Conservation (phyloP, 2,888 invertebrate species). For the Nowickia ferox region DNA sequence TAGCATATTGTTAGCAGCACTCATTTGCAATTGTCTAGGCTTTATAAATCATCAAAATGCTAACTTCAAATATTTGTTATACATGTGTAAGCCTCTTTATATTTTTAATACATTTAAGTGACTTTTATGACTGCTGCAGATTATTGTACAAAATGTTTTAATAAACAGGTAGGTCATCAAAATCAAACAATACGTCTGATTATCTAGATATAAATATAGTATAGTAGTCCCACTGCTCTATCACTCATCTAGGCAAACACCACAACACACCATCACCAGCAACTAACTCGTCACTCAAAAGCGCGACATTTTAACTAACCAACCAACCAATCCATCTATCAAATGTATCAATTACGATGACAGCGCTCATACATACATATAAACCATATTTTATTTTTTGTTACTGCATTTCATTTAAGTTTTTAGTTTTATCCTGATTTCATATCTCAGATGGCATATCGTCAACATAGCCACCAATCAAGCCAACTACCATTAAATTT, state of each 20-base stretch:
- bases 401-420: conserved; percentile 57
- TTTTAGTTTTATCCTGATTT: conserved; percentile 64
- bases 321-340: conserved; percentile 78
- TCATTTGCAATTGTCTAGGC: too few relatives aligned
- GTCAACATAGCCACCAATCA: conserved; percentile 69
- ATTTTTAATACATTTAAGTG: background rate
- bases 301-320: conserved; percentile 71
- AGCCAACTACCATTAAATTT: conserved; percentile 72
- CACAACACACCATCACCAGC: conserved; percentile 35
- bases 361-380: conserved; percentile 73
- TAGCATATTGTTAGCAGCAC: too few relatives aligned
- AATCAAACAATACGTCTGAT: conserved; percentile 64
- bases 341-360: conserved; percentile 82
- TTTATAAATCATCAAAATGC: too few relatives aligned
- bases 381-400: conserved; percentile 46
- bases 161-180: conserved; percentile 72
- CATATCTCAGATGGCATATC: conserved; percentile 71
- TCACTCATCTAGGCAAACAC: conserved; percentile 58
- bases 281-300: conserved; percentile 69
- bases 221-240: conserved; percentile 67
- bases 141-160: conserved; percentile 37
- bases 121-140: background rate
- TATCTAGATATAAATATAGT: conserved; percentile 59
- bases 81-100: background rate
- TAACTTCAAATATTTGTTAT: background rate